Percentiles rank a stretch among this genome's conserved stretches.
Conservation (phyloP, 1,140 invertebrate genomes). For the Formica exsecta region DNA sequence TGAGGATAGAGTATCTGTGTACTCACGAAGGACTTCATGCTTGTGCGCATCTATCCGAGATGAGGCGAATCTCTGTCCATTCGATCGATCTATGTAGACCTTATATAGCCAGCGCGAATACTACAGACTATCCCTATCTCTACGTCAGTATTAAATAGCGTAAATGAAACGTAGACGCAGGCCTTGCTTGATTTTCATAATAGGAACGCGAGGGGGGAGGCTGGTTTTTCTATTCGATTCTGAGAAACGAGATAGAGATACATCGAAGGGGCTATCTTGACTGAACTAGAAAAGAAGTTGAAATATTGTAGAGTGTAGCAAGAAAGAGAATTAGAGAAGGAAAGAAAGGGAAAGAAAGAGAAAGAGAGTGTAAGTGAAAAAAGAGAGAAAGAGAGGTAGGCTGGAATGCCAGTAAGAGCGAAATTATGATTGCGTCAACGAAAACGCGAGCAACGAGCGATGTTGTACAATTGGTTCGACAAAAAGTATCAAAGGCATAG, state of each 20-base stretch:
- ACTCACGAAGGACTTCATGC: conserved; percentile 83
- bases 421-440: conserved; percentile 66
- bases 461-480: conserved; percentile 59
- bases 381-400: conserved; percentile 29
- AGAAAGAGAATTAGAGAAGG: background rate
- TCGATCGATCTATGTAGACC: conserved; percentile 65
- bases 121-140: conserved; percentile 56
- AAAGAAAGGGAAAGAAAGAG: conserved; percentile 5
- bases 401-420: conserved; percentile 51
- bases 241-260: conserved; percentile 17
- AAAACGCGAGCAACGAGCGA: conserved; percentile 54
- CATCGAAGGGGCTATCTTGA: background rate
- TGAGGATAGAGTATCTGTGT: conserved; percentile 18
- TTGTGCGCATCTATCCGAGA: conserved; percentile 72
- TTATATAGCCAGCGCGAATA: conserved; percentile 82
- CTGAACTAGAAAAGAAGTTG: background rate
- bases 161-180: conserved; percentile 51
- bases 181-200: conserved; percentile 71
- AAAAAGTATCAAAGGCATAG: conserved; percentile 47
- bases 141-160: conserved; percentile 41
- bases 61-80: conserved; percentile 76
- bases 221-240: conserved; percentile 58
- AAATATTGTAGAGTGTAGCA: background rate
- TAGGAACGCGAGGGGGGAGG: conserved; percentile 12
- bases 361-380: conserved; percentile 22